phyloP scores from a whole-genome alignment of 1,140 invertebrate species.

The Drosophila sulfurigaster region DNA sequence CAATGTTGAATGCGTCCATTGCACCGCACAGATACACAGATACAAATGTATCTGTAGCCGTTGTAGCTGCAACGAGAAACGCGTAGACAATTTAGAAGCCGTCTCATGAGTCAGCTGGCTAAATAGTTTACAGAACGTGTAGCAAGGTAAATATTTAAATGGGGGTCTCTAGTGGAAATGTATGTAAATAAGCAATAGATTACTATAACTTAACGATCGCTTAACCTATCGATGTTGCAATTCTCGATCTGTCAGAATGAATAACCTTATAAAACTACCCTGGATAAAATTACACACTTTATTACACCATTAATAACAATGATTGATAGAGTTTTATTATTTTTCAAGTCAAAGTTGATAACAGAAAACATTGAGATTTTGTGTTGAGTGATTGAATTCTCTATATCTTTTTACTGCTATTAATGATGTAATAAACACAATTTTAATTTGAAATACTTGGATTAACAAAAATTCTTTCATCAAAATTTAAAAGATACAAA shows the following conservation, averaged over 20 bases:
- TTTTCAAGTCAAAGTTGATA: too few relatives aligned
- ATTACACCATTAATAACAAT: too few relatives aligned
- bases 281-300: not conserved
- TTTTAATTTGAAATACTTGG: too few relatives aligned
- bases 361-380: too few relatives aligned
- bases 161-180: not conserved
- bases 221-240: not conserved
- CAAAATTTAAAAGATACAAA: too few relatives aligned
- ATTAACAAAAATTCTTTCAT: too few relatives aligned
- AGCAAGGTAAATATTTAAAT: conserved; percentile 13
- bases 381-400: too few relatives aligned
- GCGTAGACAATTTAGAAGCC: conserved; percentile 41
- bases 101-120: conserved; percentile 35
- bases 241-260: not conserved
- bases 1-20: conserved; percentile 71
- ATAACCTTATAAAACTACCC: not conserved
- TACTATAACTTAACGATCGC: not conserved
- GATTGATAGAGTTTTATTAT: too few relatives aligned
- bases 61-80: conserved; percentile 55
- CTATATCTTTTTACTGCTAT: too few relatives aligned
- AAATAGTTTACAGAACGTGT: conserved; percentile 33
- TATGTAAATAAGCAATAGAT: not conserved
- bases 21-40: conserved; percentile 51
- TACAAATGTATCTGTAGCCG: conserved; percentile 56
- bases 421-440: too few relatives aligned